Base-by-base conservation (phyloP, 2,113 vertebrate genomes). In the Tylochromis polylepis region DNA sequence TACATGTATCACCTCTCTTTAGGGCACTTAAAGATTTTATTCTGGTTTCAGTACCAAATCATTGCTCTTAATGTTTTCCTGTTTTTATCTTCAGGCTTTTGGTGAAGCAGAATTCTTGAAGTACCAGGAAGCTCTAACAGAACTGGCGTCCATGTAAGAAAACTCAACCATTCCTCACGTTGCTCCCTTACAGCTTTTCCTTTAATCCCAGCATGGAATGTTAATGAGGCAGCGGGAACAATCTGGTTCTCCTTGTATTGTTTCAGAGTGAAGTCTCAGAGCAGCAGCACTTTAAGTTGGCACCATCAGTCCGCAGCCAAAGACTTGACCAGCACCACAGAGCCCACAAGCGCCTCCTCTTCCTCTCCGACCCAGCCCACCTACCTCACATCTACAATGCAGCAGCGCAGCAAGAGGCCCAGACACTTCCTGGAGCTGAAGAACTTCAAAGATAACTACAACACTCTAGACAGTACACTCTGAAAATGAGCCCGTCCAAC, bases 381-480 rank as follows among this genome's bases (percentile, higher is more conserved):
- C 80, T 98, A 98, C 96, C 97, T 99, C 91, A 97, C 97, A 15
- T 91, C 91, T 6, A 96, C 97, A 55, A 96, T 97, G 59, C 97
- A 93, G 91, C 98, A 98, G 96, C 97, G 97, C 94, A 99, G 97
- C 96, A 99, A 99, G 95, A 97, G 97, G 84, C 96, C 98, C 94
- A 98, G 98, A 86, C 97, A 99, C 94, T 98, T 99, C 89, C 95
- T 99, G 60, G 99, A 99, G 94, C 95, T 99, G 85, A 99, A 99
- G 95, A 99, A 97, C 95, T 99, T 99, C 89, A 99, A 99, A 94
- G 99, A 99, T 95, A 99, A 99, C 94, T 99, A 99, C 94, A 99
- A 99, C 93, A 99, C 98, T 0, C 90, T 99, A 94, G 98, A 99
- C 92, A 99, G 98, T 85, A 97, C 98, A 3, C 94, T 96, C 95